A percentile compares a stretch with the other conserved stretches of the same genome.
phyloP scores from a whole-genome alignment of 1,140 invertebrate species.

The Drosophila serrata region DNA sequence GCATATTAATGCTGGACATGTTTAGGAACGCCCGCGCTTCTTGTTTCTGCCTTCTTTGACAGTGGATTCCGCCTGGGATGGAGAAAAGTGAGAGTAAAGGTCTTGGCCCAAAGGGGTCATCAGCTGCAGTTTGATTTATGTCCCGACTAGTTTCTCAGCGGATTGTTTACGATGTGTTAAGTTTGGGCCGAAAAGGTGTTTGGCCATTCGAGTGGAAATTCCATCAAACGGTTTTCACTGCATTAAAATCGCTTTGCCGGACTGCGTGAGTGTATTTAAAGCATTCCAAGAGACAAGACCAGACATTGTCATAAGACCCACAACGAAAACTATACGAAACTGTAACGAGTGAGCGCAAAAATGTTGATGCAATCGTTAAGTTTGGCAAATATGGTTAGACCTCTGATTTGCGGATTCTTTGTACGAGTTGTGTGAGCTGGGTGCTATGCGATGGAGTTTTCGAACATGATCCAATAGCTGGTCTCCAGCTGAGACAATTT shows the following conservation, averaged over 20 bases:
- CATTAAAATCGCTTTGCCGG: constrained; percentile 65
- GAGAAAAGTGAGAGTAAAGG: constrained; percentile 76
- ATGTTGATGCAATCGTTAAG: constrained; percentile 81
- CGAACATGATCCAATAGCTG: constrained; percentile 40
- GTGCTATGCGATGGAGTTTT: constrained; percentile 38
- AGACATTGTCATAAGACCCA: constrained; percentile 66
- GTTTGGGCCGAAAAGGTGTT: constrained; percentile 62
- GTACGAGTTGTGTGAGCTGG: constrained; percentile 40
- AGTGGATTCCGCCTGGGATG: neutral
- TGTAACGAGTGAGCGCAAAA: constrained; percentile 54
- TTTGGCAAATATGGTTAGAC: constrained; percentile 80
- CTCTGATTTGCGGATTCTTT: constrained; percentile 57
- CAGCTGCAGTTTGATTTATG: constrained; percentile 67
- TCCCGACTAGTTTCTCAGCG: constrained; percentile 25
- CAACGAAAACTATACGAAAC: constrained; percentile 19
- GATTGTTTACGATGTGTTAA: constrained; percentile 71
- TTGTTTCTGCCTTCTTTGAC: constrained; percentile 62
- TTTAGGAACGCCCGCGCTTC: constrained; percentile 70
- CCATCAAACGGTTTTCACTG: constrained; percentile 69
- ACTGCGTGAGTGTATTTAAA: constrained; percentile 72
- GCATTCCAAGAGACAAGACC: constrained; percentile 49
- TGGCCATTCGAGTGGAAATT: constrained; percentile 58
- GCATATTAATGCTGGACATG: constrained; percentile 77
- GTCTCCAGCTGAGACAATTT: constrained; percentile 39
- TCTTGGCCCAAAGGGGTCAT: constrained; percentile 47